Evolutionary conservation across 2,888 invertebrate species (phyloP).

Genomic region (Cosmorhoe ocellata): DNA sequence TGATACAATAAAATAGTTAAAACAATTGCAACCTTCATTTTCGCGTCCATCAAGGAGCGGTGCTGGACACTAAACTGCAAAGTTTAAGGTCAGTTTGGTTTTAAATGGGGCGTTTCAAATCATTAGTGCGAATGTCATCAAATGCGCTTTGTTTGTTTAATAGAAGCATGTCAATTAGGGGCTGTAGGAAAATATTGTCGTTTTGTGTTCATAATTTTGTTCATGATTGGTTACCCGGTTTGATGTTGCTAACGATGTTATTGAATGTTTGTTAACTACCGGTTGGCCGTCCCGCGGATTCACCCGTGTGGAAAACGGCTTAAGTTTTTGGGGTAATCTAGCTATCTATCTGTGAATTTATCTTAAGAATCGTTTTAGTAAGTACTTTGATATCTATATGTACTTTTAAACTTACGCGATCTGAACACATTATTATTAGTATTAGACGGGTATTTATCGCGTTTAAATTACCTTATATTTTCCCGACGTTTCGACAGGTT

Average conservation of each 20-base stretch:
- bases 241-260: constrained; percentile 14
- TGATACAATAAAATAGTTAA: constrained; percentile 41
- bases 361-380: too few species aligned
- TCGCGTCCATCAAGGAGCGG: constrained; percentile 37
- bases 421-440: too few species aligned
- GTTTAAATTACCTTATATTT: too few species aligned
- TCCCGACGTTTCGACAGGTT: too few species aligned
- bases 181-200: constrained; percentile 65
- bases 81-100: constrained; percentile 49
- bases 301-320: too few species aligned
- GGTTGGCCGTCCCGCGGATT: too few species aligned
- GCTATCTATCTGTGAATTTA: too few species aligned
- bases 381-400: too few species aligned
- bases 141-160: constrained; percentile 53
- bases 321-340: too few species aligned
- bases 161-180: constrained; percentile 71
- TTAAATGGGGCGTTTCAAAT: constrained; percentile 49
- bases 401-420: too few species aligned
- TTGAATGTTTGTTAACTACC: constrained; percentile 10
- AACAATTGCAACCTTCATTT: constrained; percentile 37
- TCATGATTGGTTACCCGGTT: constrained; percentile 24
- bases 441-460: too few species aligned
- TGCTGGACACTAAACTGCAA: constrained; percentile 45
- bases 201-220: constrained; percentile 50
- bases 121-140: constrained; percentile 62